These are phyloP conservation scores for Paramormyrops hopkinsi DNA, from an alignment of 2,797 vertebrate species.

Conservation along the genomic window DNA sequence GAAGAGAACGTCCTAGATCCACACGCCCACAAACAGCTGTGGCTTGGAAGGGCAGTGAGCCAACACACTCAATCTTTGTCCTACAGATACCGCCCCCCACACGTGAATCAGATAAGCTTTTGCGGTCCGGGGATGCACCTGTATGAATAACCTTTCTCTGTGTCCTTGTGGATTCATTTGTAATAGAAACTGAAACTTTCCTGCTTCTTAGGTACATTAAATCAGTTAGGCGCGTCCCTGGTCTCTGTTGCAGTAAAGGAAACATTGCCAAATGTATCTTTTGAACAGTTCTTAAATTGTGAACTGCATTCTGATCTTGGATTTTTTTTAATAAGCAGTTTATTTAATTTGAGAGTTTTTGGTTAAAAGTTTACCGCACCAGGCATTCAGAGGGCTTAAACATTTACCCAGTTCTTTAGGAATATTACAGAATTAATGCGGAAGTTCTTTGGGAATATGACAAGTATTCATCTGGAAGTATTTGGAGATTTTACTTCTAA, in stretches of 20 bases:
- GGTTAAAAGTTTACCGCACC: background rate
- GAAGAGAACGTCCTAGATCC: background rate
- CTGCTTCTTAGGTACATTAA: background rate
- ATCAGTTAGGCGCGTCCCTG: background rate
- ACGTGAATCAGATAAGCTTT: background rate
- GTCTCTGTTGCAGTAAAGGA: background rate
- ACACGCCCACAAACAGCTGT: constrained; percentile 10
- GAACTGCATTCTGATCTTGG: background rate
- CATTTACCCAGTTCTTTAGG: background rate
- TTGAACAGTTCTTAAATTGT: background rate
- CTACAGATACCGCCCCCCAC: background rate
- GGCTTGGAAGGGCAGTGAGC: background rate
- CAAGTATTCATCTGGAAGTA: background rate
- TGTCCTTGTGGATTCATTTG: background rate
- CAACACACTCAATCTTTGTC: background rate
- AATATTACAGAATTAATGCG: background rate
- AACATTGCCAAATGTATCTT: background rate
- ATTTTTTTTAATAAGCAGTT: background rate
- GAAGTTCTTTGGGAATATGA: background rate
- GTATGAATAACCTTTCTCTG: background rate
- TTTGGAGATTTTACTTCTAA: background rate
- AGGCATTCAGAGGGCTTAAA: background rate
- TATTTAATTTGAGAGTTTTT: background rate
- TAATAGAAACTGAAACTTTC: background rate
- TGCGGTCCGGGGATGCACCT: background rate